Conservation (phyloP, 2,113 vertebrate genomes). For the Paralichthys olivaceus region DNA sequence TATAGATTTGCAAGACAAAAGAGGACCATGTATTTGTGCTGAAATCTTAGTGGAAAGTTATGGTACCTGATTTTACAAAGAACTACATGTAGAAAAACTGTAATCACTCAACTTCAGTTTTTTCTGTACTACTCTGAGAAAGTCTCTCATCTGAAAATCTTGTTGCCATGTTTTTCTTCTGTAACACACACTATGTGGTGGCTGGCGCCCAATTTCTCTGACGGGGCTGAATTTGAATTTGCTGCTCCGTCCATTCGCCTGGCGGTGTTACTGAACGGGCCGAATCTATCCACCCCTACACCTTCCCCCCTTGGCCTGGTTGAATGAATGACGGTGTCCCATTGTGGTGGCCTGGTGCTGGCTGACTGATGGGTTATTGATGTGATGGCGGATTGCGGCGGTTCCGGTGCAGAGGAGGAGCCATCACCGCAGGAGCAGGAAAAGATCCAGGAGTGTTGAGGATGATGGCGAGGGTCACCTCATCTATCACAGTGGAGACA, state of each 20-base stretch:
- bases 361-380: constrained; percentile 83
- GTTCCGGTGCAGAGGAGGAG: constrained; percentile 89
- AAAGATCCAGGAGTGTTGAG: constrained; percentile 95
- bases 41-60: constrained; percentile 45
- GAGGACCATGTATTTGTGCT: constrained; percentile 56
- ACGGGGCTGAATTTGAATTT: constrained; percentile 99
- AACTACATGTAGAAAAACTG: constrained; percentile 59
- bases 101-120: constrained; percentile 85
- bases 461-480: constrained; percentile 99
- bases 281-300: constrained; percentile 87
- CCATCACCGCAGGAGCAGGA: constrained; percentile 86
- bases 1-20: constrained; percentile 41
- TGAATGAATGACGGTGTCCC: constrained; percentile 89
- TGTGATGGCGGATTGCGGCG: constrained; percentile 86
- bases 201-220: constrained; percentile 92
- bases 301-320: constrained; percentile 85
- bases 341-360: constrained; percentile 90
- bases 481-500: constrained; percentile 98
- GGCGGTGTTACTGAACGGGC: constrained; percentile 93
- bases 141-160: constrained; percentile 99
- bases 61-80: constrained; percentile 43
- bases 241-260: constrained; percentile 89
- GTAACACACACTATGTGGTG: constrained; percentile 99
- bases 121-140: constrained; percentile 84
- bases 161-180: constrained; percentile 99